Base-by-base conservation (phyloP, 2,888 invertebrate species). In the Pseudoips prasinana region DNA sequence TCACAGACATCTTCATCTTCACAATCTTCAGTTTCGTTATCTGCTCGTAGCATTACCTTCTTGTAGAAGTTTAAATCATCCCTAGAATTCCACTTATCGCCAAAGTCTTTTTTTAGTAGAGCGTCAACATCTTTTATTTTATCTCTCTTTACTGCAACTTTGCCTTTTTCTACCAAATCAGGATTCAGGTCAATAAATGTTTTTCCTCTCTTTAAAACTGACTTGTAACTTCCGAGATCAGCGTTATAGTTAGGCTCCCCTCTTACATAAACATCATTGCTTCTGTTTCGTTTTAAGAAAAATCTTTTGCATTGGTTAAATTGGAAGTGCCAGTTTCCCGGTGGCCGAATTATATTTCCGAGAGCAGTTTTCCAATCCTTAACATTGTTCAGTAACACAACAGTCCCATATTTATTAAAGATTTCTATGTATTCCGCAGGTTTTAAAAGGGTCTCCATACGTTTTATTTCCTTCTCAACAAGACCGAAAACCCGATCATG, bases 401-500 rank as follows among this genome's bases (percentile, higher is more conserved):
- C 32, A 10, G 36, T 33, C 9, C 40, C 40, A 33, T 33, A 29
- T 18, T 34, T 41, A 7, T 39, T 19, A 22, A 39, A 44, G 10
- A 47, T 4, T 20, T 42, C 37, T 22, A 35, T 31, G 22, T 46
- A 46, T 29, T 39, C 32, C 5, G 0, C 39, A 7, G 49, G 49
- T 11, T 22, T 27, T 27, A 40, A n/a, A 24, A 49, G 39, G 23
- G 5, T 19, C 22, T 49, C 49, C 37, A 30, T 41, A n/a, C 18
- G 23, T 22, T 46, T 36, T 20, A 41, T 36, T 25, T 33, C 36
- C 8, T 37, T 37, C 29, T 41, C 37, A 22, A 41, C 7, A 28
- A 33, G 28, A 19, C 47, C 53, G 29, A 52, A 52, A 9, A 54
- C 48, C 11, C 53, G 20, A 25, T 54, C 54, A 3, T 53, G 38